Evolutionary conservation across 2,888 invertebrate species (phyloP), one percentile per base, ranked within the genome.

Genomic region (Amphipoea lucens): DNA sequence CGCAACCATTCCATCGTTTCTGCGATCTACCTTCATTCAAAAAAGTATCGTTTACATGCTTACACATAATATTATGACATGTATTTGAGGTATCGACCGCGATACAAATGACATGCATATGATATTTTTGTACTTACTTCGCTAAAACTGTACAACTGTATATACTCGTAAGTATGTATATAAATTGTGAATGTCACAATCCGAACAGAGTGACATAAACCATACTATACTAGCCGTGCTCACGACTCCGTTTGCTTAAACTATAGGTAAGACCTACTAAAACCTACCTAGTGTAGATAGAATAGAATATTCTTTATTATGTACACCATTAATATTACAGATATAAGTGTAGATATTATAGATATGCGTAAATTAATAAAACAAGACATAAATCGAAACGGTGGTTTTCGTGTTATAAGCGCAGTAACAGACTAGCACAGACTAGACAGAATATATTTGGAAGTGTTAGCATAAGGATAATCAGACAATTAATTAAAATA

Each of bases 61-160:
- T 36, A 36, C 71, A 36, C 12, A 17, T 20, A 4, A 2, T 36
- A 12, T 45, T 74, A 62, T 62, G 17, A 29, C 3, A 60, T 63
- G 40, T 42, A 63, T 78, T 60, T 48, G 40, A 51, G 4, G 57
- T 17, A 36, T 20, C 29, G 70, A 70, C 78, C 81, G 69, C 36
- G 70, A 62, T 54, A 20, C 36, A 63, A 78, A 80, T 80, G 51
- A 14, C 51, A 80, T 80, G 62, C 20, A n/a, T n/a, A 54, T 23
- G 23, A 71, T 48, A 81, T 36, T 81, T 81, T 29, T 12, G n/a
- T 71, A 80, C 70, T 79, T 20, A 67, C 36, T 54, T n/a, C 11
- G 20, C 36, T 11, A 36, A 62, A 63, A 29, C 23, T 57, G 20
- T 36, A 54, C 1, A 17, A 17, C 51, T 42, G 9, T 9, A 1